Base-by-base conservation (phyloP, 1,140 invertebrate genomes). In the Nixonia krombeini region DNA sequence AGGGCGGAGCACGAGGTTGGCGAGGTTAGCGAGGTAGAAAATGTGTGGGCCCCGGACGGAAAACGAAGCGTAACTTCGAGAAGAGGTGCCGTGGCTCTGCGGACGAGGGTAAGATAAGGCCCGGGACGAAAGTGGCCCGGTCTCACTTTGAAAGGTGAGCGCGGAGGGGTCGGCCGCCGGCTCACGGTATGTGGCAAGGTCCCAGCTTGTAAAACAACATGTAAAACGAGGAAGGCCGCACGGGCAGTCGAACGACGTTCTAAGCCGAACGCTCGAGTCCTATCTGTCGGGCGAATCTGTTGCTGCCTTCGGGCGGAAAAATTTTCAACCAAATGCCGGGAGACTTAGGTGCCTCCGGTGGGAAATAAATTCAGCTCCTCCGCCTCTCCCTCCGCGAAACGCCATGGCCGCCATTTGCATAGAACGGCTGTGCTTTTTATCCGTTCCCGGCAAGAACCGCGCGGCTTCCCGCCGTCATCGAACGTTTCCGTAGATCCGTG, bases 131-230 rank as follows among this genome's bases (percentile, higher is more conserved):
- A 72, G 64, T 50, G 61, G 61, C 55, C 64, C 61, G 64, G 63
- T 57, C 64, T 62, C 52, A 58, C 55, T 64, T n/a, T 63, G 51
- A 52, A 71, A 51, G 37, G 59, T 66, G 17, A 47, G 66, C 50
- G 42, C 45, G 69, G 61, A 66, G 66, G 67, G 57, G 62, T 55
- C 69, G 64, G 66, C 69, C 70, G 47, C 73, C 73, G 74, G 64
- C 69, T 70, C 70, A 47, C 73, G 73, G 74, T 75, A 72, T 75
- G 74, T 73, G 74, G 72, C 66, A 65, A 69, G 71, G 64, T 74
- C 62, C 66, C 80, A 74, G 70, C 81, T 82, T 83, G 83, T 85
- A 83, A 79, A 83, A 85, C 83, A 83, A 79, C 83, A 83, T 83
- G 83, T 85, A 82, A 81, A 85, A 83, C 81, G 78, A 73, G 80